These are phyloP conservation scores for Eulimnadia texana DNA, from an alignment of 1,140 invertebrate species.

Conservation along the genomic window DNA sequence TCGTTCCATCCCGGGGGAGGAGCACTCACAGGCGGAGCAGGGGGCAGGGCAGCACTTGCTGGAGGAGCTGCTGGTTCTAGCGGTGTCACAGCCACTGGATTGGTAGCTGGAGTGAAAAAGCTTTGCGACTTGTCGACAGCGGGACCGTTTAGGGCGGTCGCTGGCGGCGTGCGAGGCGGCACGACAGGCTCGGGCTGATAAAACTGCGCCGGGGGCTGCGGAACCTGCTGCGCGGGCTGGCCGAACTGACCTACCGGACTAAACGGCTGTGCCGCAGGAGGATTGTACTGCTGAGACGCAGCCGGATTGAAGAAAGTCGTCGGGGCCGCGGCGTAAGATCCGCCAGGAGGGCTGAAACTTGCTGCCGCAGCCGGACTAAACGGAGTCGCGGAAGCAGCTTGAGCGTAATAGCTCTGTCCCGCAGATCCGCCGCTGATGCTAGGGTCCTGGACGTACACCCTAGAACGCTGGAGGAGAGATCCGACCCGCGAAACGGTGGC, in stretches of 20 bases:
- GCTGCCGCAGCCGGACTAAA: not conserved
- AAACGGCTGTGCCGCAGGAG: not conserved
- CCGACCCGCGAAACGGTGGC: not conserved
- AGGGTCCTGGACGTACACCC: constrained; percentile 12
- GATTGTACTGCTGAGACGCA: not conserved
- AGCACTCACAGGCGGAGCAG: constrained; percentile 18
- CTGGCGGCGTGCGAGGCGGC: not conserved
- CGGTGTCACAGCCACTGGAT: no score
- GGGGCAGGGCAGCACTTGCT: constrained; percentile 6
- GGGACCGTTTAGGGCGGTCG: not conserved
- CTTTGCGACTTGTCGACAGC: not conserved
- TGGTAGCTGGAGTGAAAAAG: constrained; percentile 2
- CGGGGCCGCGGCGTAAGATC: not conserved
- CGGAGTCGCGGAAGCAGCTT: not conserved
- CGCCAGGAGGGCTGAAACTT: not conserved
- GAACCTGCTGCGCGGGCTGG: not conserved
- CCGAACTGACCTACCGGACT: not conserved
- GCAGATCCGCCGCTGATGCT: constrained; percentile 2
- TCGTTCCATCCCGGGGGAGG: constrained; percentile 67
- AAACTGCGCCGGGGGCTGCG: no score
- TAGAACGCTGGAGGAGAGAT: constrained; percentile 2
- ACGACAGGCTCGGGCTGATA: not conserved
- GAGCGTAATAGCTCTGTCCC: no score
- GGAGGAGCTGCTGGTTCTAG: no score
- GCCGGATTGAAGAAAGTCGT: not conserved